Evolutionary conservation across 2,888 invertebrate genomes (phyloP), one percentile per base, ranked within the genome.

Genomic region (Trissolcus japonicus): DNA sequence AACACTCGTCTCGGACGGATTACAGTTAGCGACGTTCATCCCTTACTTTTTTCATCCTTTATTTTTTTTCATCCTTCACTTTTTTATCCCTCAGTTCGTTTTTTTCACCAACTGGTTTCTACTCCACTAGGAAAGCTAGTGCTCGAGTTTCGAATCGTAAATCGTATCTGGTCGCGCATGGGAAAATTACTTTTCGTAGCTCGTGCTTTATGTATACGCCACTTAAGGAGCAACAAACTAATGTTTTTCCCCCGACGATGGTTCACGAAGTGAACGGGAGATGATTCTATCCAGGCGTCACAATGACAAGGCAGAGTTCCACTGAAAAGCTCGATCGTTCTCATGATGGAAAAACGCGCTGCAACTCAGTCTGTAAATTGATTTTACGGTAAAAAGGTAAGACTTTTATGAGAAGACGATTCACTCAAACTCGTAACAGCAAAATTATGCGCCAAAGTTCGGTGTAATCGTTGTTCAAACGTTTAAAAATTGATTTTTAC

Each of bases 121-220:
- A 46, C 74, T 74, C 40, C 14, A 53, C 14, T 19, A 48, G 65
- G 66, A 57, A 62, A 74, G 73, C 68, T 66, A 57, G 59, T 43
- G 59, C 73, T 73, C 73, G 60, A 71, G 61, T 69, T 62, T 76
- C 75, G 69, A 79, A 76, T 80, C 81, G 79, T 82, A 80, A 82
- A 80, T 81, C 79, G 77, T 69, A 72, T 73, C 69, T 72, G 80
- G 76, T 76, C 72, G 78, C 76, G 76, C 74, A 73, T 78, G 80
- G 79, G 80, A 78, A 80, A 80, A 80, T 80, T 78, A 80, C 78
- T 78, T 80, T 76, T 78, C 76, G 55, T 68, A 65, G 71, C 72
- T 76, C 77, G 76, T 75, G 67, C 76, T 68, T 43, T 71, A 7
- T 35, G 60, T 53, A 71, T 76, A 74, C 72, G 62, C 48, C 69